phyloP scores from a whole-genome alignment of 2,888 invertebrate species.

The Limnephilus rhombicus region DNA sequence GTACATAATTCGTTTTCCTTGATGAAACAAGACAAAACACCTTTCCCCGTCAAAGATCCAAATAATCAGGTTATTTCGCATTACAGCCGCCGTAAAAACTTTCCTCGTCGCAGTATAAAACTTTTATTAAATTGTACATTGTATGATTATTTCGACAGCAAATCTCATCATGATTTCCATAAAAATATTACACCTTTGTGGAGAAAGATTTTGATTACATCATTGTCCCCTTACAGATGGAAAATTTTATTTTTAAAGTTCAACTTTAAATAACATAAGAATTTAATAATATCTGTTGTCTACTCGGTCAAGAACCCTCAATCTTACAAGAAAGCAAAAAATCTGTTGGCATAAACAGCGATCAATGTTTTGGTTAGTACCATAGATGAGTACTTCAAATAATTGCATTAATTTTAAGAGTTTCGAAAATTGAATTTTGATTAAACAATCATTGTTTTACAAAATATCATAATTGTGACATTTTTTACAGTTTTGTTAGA shows the following conservation, averaged over 20 bases:
- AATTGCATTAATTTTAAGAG: too few relatives aligned
- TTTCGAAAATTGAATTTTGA: too few relatives aligned
- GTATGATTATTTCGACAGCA: background rate
- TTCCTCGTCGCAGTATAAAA: conserved; percentile 5
- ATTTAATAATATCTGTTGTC: background rate
- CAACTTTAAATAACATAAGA: background rate
- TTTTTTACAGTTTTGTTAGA: too few relatives aligned
- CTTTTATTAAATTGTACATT: conserved; percentile 8
- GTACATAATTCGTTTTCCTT: background rate
- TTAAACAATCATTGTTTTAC: too few relatives aligned
- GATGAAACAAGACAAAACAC: background rate
- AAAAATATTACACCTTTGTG: conserved; percentile 23
- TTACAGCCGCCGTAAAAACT: conserved; percentile 13
- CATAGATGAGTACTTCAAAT: too few relatives aligned
- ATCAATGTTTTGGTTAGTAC: too few relatives aligned
- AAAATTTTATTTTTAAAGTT: background rate
- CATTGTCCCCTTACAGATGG: background rate
- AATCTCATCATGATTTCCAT: conserved; percentile 25
- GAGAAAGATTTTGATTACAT: background rate
- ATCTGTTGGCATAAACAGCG: too few relatives aligned
- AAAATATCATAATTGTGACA: too few relatives aligned
- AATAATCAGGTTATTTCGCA: conserved; percentile 8
- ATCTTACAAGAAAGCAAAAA: too few relatives aligned
- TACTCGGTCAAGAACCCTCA: too few relatives aligned
- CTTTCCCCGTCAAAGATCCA: background rate